phyloP scores from a whole-genome alignment of 2,797 vertebrate genomes.

The Lycodopsis pacificus region DNA sequence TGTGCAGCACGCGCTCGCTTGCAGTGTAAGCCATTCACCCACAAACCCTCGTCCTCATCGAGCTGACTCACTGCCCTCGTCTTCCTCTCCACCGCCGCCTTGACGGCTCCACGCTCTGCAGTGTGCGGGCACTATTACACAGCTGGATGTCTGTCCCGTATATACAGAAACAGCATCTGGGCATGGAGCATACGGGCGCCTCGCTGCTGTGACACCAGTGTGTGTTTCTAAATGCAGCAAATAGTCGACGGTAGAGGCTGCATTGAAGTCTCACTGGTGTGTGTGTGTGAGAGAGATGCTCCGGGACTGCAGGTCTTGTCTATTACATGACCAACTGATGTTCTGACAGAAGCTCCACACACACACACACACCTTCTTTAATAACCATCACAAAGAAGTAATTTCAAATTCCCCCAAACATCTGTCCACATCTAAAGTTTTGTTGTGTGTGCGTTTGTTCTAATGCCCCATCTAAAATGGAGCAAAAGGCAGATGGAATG shows the following conservation, averaged over 20 bases:
- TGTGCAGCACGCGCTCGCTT: neutral
- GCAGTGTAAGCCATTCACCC: conserved; percentile 39
- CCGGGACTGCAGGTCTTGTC: conserved; percentile 37
- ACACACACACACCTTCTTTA: neutral
- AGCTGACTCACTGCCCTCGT: conserved; percentile 60
- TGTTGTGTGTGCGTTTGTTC: neutral
- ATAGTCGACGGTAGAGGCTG: conserved; percentile 38
- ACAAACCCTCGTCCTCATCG: conserved; percentile 38
- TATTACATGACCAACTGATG: conserved; percentile 29
- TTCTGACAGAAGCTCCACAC: no score
- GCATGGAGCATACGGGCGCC: conserved; percentile 14
- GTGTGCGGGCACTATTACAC: conserved; percentile 50
- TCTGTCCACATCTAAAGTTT: neutral
- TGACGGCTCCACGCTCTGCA: conserved; percentile 35
- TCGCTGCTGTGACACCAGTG: conserved; percentile 11
- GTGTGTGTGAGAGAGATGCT: neutral
- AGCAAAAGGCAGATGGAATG: neutral
- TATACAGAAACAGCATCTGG: conserved; percentile 50
- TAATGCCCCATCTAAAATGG: neutral
- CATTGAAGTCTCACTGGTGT: conserved; percentile 21
- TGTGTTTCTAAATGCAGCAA: conserved; percentile 34
- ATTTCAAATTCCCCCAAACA: neutral
- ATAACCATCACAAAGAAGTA: neutral
- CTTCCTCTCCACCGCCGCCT: conserved; percentile 1
- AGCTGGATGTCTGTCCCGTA: conserved; percentile 53